phyloP scores from a whole-genome alignment of 35 echinoderm and acorn worm species.

The Antedon bifida region DNA sequence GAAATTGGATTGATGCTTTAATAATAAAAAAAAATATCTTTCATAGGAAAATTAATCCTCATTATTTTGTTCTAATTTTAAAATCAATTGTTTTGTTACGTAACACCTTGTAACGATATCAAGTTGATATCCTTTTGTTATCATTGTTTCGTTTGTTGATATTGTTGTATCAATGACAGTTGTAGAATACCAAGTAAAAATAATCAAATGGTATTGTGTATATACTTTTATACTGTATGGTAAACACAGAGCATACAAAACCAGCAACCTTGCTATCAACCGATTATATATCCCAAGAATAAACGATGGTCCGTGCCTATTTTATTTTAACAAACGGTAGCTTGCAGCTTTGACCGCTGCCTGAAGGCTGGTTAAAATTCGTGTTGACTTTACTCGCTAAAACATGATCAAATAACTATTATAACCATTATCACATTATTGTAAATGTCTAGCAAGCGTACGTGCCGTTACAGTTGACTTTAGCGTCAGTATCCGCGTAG shows the following conservation, averaged over 20 bases:
- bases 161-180: not conserved
- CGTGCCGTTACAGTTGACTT: not conserved
- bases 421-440: not conserved
- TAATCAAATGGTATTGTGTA: not conserved
- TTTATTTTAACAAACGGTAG: not conserved
- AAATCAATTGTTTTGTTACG: too few relatives aligned
- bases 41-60: too few relatives aligned
- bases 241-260: not conserved
- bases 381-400: not conserved
- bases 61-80: too few relatives aligned
- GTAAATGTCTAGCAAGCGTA: not conserved
- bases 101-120: too few relatives aligned
- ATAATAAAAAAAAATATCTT: too few relatives aligned
- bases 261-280: not conserved
- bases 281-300: not conserved
- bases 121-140: not conserved
- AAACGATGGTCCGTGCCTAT: not conserved
- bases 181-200: not conserved
- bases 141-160: not conserved
- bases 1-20: too few relatives aligned
- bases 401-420: constrained; percentile 1
- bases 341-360: not conserved
- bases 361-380: not conserved
- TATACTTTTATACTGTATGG: not conserved
- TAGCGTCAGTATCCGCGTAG: not conserved